phyloP scores from a whole-genome alignment of 2,888 invertebrate species.

The Syrphus vitripennis region DNA sequence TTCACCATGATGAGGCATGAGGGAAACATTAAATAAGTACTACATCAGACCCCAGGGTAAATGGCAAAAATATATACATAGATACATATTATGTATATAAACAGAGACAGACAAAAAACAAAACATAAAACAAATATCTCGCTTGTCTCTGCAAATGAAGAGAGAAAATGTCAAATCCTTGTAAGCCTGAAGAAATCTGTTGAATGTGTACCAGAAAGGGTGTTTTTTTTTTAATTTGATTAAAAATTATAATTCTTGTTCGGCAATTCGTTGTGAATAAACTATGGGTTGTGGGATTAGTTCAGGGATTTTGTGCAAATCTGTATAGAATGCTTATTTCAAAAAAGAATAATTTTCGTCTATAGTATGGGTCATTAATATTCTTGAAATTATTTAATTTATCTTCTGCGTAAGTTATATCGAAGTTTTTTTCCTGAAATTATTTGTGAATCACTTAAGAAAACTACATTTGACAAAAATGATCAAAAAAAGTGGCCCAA shows the following conservation, averaged over 20 bases:
- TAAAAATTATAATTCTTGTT: neutral
- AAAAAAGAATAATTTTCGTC: too few species aligned
- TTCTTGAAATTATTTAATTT: too few species aligned
- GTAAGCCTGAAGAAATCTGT: neutral
- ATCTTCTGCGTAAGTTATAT: too few species aligned
- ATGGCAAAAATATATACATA: too few species aligned
- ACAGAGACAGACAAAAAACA: neutral
- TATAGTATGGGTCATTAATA: too few species aligned
- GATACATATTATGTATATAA: neutral
- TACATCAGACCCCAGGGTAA: neutral
- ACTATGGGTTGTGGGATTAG: neutral
- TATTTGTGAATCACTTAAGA: too few species aligned
- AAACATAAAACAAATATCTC: neutral
- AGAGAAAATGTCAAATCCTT: constrained; percentile 16
- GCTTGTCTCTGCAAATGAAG: neutral
- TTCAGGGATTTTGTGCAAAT: neutral
- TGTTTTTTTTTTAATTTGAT: neutral
- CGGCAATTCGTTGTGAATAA: neutral
- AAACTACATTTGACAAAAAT: too few species aligned
- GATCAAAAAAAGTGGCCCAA: too few species aligned
- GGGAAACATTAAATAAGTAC: neutral
- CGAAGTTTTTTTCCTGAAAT: too few species aligned
- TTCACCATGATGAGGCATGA: neutral
- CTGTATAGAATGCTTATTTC: too few species aligned
- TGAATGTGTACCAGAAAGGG: neutral